phyloP scores from a whole-genome alignment of 2,888 invertebrate genomes.

The Sialis lutaria region DNA sequence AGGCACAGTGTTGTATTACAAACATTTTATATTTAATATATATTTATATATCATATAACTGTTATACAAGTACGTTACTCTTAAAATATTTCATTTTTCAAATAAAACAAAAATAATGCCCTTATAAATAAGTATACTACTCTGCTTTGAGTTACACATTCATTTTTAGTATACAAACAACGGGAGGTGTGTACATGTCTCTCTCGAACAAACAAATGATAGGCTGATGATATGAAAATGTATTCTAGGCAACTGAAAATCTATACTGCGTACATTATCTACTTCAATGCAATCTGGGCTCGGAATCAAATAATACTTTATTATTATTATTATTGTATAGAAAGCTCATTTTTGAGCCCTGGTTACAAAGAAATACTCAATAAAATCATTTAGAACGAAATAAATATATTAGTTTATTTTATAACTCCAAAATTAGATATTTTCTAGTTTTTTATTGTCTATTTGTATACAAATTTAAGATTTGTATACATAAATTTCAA shows the following conservation, averaged over 20 bases:
- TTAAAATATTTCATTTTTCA: slow-evolving; percentile 1
- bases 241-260: neutral
- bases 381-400: too few species aligned
- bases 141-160: neutral
- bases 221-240: neutral
- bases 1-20: slow-evolving; percentile 3
- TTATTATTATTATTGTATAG: too few species aligned
- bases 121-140: neutral
- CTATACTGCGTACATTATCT: too few species aligned
- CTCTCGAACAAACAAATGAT: neutral
- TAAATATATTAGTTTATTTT: too few species aligned
- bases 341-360: too few species aligned
- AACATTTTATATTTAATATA: slow-evolving; percentile 3
- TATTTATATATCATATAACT: slow-evolving; percentile 1
- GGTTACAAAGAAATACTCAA: too few species aligned
- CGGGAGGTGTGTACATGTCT: neutral
- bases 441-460: too few species aligned
- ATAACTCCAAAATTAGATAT: too few species aligned
- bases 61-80: neutral
- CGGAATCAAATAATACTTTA: too few species aligned
- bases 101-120: neutral
- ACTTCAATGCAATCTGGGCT: too few species aligned
- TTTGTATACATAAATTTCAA: too few species aligned
- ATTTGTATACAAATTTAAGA: too few species aligned
- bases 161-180: neutral